phyloP scores from a whole-genome alignment of 2,888 invertebrate species.

The Platycheirus rosarum region DNA sequence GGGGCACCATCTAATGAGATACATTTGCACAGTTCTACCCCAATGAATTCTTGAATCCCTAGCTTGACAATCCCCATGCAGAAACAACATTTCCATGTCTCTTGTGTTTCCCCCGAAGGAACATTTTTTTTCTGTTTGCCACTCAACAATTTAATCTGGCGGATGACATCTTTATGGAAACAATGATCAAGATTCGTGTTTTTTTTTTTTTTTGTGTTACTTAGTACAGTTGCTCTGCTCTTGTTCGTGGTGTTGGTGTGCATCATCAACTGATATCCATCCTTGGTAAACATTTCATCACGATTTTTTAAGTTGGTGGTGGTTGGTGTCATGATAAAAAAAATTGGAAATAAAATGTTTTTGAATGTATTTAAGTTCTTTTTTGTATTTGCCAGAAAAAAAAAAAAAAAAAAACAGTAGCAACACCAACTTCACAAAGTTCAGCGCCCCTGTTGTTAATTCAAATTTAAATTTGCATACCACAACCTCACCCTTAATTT shows the following conservation, averaged over 20 bases:
- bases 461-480: constrained; percentile 60
- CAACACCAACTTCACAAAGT: constrained; percentile 39
- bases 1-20: neutral
- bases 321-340: constrained; percentile 13
- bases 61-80: neutral
- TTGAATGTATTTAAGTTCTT: constrained; percentile 11
- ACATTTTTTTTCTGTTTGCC: constrained; percentile 49
- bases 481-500: constrained; percentile 39
- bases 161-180: constrained; percentile 41
- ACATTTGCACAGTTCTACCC: neutral
- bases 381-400: constrained; percentile 10
- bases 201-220: neutral
- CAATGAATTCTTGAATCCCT: neutral
- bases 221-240: constrained; percentile 6
- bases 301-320: constrained; percentile 26
- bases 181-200: constrained; percentile 33
- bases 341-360: constrained; percentile 25
- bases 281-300: constrained; percentile 42
- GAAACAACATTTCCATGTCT: neutral
- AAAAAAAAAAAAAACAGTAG: neutral
- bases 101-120: constrained; percentile 25
- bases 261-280: constrained; percentile 41
- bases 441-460: constrained; percentile 61
- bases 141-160: constrained; percentile 38
- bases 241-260: constrained; percentile 13